Evolutionary conservation across 2,888 invertebrate species (phyloP).

Genomic region (Tanypteryx hageni): DNA sequence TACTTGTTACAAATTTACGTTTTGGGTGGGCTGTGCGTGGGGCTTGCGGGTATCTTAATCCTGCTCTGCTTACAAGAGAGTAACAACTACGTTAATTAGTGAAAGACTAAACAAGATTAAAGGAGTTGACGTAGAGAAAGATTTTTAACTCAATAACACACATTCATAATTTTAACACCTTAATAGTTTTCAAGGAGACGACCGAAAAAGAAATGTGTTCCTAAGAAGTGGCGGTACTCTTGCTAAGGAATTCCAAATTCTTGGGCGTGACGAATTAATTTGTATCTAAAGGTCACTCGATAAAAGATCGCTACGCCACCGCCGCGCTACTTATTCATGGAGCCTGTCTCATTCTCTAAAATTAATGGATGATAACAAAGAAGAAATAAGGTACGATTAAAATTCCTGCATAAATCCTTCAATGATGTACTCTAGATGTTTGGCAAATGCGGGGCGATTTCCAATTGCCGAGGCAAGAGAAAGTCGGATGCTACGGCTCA

Average conservation of each 20-base stretch:
- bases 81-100: no score
- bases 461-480: slow-evolving; percentile 38
- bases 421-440: not conserved
- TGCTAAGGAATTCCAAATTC: not conserved
- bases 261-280: slow-evolving; percentile 33
- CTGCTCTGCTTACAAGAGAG: no score
- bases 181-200: no score
- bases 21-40: no score
- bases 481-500: slow-evolving; percentile 24
- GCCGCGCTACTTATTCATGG: not conserved
- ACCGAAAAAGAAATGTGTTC: not conserved
- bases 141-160: no score
- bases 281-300: not conserved
- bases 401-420: not conserved
- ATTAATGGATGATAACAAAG: not conserved
- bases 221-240: not conserved
- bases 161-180: no score
- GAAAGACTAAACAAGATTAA: no score
- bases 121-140: no score
- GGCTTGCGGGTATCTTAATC: no score
- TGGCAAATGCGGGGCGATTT: slow-evolving; percentile 47
- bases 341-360: not conserved
- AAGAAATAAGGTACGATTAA: not conserved
- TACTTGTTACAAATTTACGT: no score
- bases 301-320: not conserved